These are phyloP conservation scores for Plecturocebus donacophilus DNA, from an alignment of 2,113 vertebrate genomes.

Conservation along the genomic window DNA sequence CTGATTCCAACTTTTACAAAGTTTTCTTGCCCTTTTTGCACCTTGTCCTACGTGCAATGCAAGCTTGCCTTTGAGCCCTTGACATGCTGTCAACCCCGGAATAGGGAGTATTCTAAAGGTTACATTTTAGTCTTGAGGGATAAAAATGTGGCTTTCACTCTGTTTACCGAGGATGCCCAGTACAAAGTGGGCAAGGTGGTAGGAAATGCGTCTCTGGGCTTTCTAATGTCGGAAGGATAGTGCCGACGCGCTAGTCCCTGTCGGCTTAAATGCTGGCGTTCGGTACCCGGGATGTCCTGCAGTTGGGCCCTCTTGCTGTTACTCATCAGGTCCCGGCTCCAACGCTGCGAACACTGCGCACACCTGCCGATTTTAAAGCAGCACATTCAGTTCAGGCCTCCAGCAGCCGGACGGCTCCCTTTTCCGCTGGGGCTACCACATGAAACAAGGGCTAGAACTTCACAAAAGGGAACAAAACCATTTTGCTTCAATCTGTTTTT, in stretches of 20 bases:
- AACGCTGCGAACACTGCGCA: neutral
- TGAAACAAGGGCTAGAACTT: neutral
- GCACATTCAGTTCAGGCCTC: neutral
- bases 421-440: neutral
- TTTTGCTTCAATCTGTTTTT: neutral
- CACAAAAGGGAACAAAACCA: neutral
- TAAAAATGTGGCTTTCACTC: conserved; percentile 12
- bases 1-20: conserved; percentile 34
- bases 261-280: neutral
- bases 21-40: conserved; percentile 19
- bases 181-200: neutral
- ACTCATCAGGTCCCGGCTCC: neutral
- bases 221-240: neutral
- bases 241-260: neutral
- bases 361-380: neutral
- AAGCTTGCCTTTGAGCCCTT: neutral
- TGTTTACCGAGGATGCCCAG: neutral
- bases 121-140: conserved; percentile 15
- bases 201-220: neutral
- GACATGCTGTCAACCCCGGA: neutral
- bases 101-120: neutral
- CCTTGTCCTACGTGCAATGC: neutral
- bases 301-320: neutral
- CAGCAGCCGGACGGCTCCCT: neutral
- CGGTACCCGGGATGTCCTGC: neutral